phyloP scores from a whole-genome alignment of 2,113 vertebrate genomes.

The cattle (Bos taurus) region DNA sequence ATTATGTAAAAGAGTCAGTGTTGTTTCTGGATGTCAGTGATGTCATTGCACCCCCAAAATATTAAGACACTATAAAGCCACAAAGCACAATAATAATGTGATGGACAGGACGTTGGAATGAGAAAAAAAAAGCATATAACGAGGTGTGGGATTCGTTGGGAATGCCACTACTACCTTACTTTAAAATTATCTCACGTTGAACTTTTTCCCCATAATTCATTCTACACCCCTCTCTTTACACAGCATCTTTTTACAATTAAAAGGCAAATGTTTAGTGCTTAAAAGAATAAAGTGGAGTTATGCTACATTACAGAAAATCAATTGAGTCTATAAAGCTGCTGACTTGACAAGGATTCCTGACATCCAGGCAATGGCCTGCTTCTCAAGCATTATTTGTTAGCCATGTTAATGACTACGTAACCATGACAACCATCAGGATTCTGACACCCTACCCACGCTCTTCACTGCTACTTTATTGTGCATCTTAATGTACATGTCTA shows the following conservation, averaged over 20 bases:
- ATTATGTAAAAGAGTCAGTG: neutral
- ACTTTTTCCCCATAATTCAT: slow-evolving; percentile 6
- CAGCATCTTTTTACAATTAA: slow-evolving; percentile 23
- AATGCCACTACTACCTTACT: neutral
- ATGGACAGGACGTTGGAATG: neutral
- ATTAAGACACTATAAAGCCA: neutral
- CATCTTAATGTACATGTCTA: slow-evolving; percentile 13
- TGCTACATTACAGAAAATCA: slow-evolving; percentile 8
- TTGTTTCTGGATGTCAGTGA: neutral
- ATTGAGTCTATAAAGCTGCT: slow-evolving; percentile 30
- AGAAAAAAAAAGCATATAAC: neutral
- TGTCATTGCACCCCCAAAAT: neutral
- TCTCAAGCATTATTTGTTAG: slow-evolving; percentile 50
- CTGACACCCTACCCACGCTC: neutral
- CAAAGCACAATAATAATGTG: neutral
- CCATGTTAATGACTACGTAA: slow-evolving; percentile 45
- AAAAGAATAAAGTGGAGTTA: slow-evolving; percentile 24
- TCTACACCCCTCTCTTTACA: neutral
- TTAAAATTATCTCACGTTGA: slow-evolving; percentile 13
- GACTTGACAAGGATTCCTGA: neutral
- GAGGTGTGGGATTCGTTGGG: neutral
- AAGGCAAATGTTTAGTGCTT: slow-evolving; percentile 2
- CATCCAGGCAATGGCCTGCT: neutral
- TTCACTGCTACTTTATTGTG: neutral
- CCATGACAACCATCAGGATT: slow-evolving; percentile 44